These are phyloP conservation scores for Halocaridina rubra DNA, from an alignment of 2,888 invertebrate species.

Conservation along the genomic window DNA sequence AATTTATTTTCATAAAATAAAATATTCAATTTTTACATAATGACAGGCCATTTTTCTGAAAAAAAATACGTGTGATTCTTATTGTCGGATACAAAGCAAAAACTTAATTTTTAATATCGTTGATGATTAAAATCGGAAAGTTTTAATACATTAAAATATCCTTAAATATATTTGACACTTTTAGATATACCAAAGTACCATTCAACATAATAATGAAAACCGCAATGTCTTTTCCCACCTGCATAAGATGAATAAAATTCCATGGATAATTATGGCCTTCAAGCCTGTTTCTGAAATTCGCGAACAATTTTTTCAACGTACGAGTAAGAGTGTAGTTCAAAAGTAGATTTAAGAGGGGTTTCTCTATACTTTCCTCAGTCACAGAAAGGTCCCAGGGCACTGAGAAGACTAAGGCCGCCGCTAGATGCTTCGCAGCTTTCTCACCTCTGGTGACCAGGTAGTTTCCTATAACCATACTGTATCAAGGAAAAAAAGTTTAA, in stretches of 20 bases:
- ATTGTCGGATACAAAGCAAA: too few species aligned
- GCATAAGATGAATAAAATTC: slow-evolving; percentile 70
- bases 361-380: slow-evolving; percentile 78
- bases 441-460: slow-evolving; percentile 78
- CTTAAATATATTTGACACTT: too few species aligned
- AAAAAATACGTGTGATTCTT: too few species aligned
- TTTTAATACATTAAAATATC: too few species aligned
- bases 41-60: too few species aligned
- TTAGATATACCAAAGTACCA: too few species aligned
- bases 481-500: too few species aligned
- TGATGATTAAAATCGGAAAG: too few species aligned
- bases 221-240: slow-evolving; percentile 56
- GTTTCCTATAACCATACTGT: slow-evolving; percentile 77
- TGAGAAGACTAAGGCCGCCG: slow-evolving; percentile 81
- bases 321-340: slow-evolving; percentile 80
- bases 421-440: slow-evolving; percentile 68
- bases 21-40: too few species aligned
- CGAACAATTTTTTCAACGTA: slow-evolving; percentile 30
- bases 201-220: neutral
- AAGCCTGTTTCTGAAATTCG: slow-evolving; percentile 21
- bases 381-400: slow-evolving; percentile 84
- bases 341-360: slow-evolving; percentile 78
- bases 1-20: too few species aligned
- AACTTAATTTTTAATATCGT: too few species aligned
- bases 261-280: slow-evolving; percentile 61